Percentiles rank a stretch among this genome's conserved stretches.
phyloP scores from a whole-genome alignment of 1,140 invertebrate genomes.

The Vollenhovia emeryi region DNA sequence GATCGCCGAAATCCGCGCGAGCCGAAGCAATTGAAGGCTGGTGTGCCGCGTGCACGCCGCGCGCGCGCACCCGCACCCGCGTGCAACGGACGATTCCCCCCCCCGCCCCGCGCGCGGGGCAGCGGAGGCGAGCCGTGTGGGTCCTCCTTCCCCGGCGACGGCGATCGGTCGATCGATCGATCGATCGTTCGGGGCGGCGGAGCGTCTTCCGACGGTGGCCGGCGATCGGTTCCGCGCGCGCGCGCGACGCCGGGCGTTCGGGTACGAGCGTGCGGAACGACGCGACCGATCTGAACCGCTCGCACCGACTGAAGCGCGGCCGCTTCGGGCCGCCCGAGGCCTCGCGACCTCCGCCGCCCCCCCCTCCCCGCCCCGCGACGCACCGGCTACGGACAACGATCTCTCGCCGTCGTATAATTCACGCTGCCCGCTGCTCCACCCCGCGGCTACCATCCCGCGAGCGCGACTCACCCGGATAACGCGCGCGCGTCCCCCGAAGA shows the following conservation, averaged over 20 bases:
- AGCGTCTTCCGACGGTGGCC: not conserved
- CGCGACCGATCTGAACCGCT: not conserved
- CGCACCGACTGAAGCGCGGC: conserved; percentile 20
- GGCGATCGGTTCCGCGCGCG: not conserved
- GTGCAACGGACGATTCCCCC: no score
- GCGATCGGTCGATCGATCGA: conserved; percentile 5
- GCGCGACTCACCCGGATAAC: not conserved
- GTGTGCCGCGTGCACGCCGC: no score
- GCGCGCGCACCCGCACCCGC: no score
- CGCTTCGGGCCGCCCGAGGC: not conserved
- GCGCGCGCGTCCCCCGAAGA: not conserved
- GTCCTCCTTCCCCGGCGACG: no score
- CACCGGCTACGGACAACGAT: conserved; percentile 63
- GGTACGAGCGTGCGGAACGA: not conserved
- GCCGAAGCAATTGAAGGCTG: no score
- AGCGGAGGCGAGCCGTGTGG: no score
- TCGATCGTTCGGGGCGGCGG: no score
- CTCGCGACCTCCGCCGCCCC: conserved; percentile 5
- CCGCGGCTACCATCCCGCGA: not conserved
- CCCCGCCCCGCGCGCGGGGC: no score
- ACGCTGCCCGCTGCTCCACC: not conserved
- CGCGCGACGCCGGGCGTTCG: not conserved
- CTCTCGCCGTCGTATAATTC: conserved; percentile 35
- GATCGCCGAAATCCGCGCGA: no score
- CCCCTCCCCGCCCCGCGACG: not conserved